Evolutionary conservation across 1,140 invertebrate species (phyloP).

Genomic region (Sycophaga agraensis): DNA sequence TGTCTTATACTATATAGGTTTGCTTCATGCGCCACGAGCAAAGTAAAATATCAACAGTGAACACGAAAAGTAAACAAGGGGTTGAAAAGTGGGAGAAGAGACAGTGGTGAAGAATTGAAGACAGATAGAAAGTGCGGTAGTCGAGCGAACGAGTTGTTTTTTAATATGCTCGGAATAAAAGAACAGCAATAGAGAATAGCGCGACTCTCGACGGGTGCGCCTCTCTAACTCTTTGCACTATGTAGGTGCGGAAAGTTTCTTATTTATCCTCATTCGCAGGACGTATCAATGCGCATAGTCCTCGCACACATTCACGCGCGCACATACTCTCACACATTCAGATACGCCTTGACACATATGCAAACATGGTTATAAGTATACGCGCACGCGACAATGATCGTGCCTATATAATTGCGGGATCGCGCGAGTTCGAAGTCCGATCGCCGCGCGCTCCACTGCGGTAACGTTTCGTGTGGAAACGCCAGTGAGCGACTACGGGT

Average conservation of each 20-base stretch:
- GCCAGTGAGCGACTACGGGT: background rate
- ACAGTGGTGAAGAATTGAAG: background rate
- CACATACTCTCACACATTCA: no score
- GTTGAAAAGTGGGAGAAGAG: background rate
- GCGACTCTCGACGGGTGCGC: background rate
- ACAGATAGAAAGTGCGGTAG: background rate
- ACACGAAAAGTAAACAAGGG: no score
- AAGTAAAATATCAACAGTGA: no score
- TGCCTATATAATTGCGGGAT: no score
- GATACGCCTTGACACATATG: no score
- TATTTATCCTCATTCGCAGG: background rate
- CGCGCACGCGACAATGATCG: no score
- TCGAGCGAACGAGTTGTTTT: background rate
- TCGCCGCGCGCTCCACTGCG: background rate
- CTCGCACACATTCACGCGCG: no score
- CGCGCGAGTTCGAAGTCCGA: no score
- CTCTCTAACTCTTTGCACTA: background rate
- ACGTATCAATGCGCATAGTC: no score
- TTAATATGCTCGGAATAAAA: background rate
- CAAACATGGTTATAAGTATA: no score
- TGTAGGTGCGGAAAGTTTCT: background rate
- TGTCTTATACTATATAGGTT: no score
- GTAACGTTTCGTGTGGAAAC: conserved; percentile 7
- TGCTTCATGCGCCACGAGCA: no score
- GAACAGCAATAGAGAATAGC: background rate